Evolutionary conservation across 53 echinoderm and acorn worm genomes (phyloP).

Genomic region (Zoroaster sp.): DNA sequence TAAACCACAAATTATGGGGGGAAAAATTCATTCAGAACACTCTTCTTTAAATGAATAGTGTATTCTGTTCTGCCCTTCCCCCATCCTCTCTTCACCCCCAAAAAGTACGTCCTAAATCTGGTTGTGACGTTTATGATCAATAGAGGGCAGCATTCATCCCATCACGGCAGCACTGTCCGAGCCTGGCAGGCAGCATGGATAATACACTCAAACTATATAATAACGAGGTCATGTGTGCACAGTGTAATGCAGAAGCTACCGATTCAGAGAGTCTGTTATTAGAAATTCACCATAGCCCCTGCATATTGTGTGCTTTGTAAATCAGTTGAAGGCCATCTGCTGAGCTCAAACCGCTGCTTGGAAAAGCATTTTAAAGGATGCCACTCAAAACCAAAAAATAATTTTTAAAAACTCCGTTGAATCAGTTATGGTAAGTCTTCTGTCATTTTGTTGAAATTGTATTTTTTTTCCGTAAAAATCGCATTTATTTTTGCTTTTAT

Average conservation of each 20-base stretch:
- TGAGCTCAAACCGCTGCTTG: not conserved
- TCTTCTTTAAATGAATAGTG: too few relatives aligned
- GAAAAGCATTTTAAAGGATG: not conserved
- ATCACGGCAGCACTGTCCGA: not conserved
- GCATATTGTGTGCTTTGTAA: conserved; percentile 52
- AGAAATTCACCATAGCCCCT: not conserved
- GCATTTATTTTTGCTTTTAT: not conserved
- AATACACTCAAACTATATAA: conserved; percentile 21
- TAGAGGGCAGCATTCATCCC: conserved; percentile 13
- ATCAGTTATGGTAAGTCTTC: conserved; percentile 6
- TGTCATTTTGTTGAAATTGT: not conserved
- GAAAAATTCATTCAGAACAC: too few relatives aligned
- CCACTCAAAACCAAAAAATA: not conserved
- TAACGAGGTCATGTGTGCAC: conserved; percentile 26
- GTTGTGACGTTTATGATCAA: not conserved
- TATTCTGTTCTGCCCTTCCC: too few relatives aligned
- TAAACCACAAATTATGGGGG: too few relatives aligned
- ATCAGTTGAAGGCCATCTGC: conserved; percentile 47
- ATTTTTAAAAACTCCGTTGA: not conserved
- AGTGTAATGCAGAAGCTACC: conserved; percentile 32
- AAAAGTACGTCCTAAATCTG: not conserved
- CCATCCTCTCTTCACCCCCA: not conserved
- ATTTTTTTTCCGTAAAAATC: not conserved
- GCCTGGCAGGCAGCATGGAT: conserved; percentile 43
- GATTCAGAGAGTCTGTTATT: conserved; percentile 20